These are phyloP conservation scores for Rynchops niger DNA, from an alignment of 2,113 vertebrate genomes.

Conservation along the genomic window DNA sequence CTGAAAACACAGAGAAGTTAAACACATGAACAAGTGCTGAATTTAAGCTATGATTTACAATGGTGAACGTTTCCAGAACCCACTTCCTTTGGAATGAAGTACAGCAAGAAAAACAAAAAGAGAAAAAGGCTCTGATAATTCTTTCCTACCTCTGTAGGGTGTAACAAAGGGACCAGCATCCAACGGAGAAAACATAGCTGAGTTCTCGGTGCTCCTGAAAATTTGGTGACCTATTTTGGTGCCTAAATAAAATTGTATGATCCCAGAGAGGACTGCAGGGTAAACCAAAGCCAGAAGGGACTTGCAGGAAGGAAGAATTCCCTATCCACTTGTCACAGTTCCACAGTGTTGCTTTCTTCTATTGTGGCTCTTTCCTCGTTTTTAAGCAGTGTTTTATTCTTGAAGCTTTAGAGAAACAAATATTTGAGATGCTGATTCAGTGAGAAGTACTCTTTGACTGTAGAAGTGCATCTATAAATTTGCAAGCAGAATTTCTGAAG, in stretches of 20 bases:
- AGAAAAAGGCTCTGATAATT: neutral
- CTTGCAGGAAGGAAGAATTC: neutral
- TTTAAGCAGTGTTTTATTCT: neutral
- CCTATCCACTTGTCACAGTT: neutral
- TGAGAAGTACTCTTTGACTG: neutral
- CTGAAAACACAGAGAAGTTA: neutral
- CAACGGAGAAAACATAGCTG: neutral
- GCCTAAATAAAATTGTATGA: neutral
- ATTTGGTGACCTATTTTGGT: neutral
- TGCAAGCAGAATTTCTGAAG: neutral
- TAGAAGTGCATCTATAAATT: neutral
- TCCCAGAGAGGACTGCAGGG: neutral
- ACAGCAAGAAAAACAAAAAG: neutral
- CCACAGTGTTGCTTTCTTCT: neutral
- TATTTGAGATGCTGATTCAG: neutral
- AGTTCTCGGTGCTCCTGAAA: neutral
- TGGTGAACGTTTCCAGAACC: neutral
- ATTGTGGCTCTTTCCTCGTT: neutral
- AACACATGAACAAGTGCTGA: neutral
- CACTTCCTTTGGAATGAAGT: neutral
- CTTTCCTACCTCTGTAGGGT: neutral
- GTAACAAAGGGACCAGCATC: neutral
- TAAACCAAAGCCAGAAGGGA: neutral
- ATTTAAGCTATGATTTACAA: conserved; percentile 27
- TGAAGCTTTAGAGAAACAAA: neutral